Conservation (phyloP, 2,888 invertebrate species). For the Lepidocyrtinus sp. region DNA sequence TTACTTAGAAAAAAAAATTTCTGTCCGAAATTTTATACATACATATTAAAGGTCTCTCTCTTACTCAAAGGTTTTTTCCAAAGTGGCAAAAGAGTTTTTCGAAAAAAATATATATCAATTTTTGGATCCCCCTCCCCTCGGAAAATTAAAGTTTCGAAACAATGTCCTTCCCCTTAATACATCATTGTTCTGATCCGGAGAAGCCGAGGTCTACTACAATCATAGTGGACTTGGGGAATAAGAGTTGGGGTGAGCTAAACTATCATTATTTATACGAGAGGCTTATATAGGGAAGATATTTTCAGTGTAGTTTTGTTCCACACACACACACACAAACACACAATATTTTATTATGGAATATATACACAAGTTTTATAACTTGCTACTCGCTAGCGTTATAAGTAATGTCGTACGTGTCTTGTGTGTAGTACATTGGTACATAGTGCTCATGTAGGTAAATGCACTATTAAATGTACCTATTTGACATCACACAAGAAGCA, state of each 20-base stretch:
- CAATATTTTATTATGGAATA: too few relatives aligned
- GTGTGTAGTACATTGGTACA: too few relatives aligned
- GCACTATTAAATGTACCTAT: not conserved
- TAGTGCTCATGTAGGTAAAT: not conserved
- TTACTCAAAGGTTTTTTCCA: not conserved
- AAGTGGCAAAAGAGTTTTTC: not conserved
- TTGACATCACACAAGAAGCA: not conserved
- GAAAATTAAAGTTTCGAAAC: conserved; percentile 49
- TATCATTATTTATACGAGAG: conserved; percentile 12
- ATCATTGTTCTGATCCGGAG: conserved; percentile 33
- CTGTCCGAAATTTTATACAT: too few relatives aligned
- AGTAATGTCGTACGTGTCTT: not conserved
- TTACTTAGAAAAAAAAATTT: too few relatives aligned
- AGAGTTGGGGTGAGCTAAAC: conserved; percentile 56
- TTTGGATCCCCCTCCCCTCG: conserved; percentile 57
- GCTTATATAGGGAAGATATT: too few relatives aligned
- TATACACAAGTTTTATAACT: too few relatives aligned
- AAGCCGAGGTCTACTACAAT: conserved; percentile 26
- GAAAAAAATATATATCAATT: conserved; percentile 38
- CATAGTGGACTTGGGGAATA: conserved; percentile 19
- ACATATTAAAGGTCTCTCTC: not conserved
- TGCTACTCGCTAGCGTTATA: too few relatives aligned
- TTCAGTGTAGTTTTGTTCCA: too few relatives aligned
- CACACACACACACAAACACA: too few relatives aligned
- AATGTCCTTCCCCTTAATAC: conserved; percentile 40